Evolutionary conservation across 2,113 vertebrate species (phyloP).

Genomic region (Alligator sinensis): DNA sequence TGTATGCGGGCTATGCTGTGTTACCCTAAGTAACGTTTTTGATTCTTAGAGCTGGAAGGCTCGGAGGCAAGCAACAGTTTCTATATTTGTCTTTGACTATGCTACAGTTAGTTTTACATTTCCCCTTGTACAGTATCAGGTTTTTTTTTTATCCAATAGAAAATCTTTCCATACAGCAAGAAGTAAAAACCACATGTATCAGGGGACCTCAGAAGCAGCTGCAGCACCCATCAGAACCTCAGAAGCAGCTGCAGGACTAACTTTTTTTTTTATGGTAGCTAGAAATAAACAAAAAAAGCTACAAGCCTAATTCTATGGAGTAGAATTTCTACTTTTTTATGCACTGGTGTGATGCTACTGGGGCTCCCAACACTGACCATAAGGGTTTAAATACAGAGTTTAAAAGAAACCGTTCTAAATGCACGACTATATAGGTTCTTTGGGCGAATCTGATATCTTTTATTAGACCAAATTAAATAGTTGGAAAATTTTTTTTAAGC

Average conservation of each 20-base stretch:
- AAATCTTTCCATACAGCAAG: too few relatives aligned
- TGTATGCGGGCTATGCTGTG: too few relatives aligned
- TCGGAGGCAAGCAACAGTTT: too few relatives aligned
- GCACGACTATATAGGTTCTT: too few relatives aligned
- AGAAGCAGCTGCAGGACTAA: neutral
- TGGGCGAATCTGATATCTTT: too few relatives aligned
- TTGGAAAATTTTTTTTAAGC: too few relatives aligned
- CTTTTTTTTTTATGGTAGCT: neutral
- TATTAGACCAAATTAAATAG: too few relatives aligned
- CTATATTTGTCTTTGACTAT: neutral
- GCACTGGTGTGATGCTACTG: neutral
- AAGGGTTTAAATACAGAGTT: neutral
- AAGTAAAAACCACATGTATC: too few relatives aligned
- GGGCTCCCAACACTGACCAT: neutral
- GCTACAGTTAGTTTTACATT: neutral
- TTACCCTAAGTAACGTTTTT: too few relatives aligned
- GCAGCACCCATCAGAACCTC: neutral
- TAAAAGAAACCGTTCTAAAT: too few relatives aligned
- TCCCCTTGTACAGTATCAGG: neutral
- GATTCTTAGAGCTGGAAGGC: too few relatives aligned
- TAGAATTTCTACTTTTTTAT: neutral
- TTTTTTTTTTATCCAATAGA: too few relatives aligned
- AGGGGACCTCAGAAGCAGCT: neutral
- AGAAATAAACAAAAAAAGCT: conserved; percentile 7
- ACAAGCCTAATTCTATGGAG: neutral